A percentile compares a stretch with the other conserved stretches of the same genome.
Conservation (phyloP, 2,888 invertebrate genomes). For the Cheilosia variabilis region DNA sequence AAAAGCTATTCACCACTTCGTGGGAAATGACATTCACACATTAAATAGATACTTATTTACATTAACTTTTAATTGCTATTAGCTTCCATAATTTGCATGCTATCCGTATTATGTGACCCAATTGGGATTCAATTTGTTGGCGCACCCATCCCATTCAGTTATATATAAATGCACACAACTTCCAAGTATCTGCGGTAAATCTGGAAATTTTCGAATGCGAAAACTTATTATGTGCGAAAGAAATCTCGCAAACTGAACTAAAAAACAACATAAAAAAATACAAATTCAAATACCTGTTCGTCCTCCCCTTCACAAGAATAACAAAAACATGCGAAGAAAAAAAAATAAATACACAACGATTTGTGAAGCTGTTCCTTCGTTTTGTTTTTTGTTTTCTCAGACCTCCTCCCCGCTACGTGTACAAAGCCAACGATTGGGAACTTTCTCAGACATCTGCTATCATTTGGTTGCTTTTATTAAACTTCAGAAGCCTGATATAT, state of each 20-base stretch:
- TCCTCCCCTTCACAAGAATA: background rate
- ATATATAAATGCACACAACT: background rate
- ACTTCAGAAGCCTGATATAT: slow-evolving; percentile 42
- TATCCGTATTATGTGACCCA: too few relatives aligned
- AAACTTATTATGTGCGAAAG: slow-evolving; percentile 36
- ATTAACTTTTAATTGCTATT: too few relatives aligned
- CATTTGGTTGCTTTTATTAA: slow-evolving; percentile 48
- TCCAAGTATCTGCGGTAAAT: background rate
- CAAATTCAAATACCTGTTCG: background rate
- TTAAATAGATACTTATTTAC: too few relatives aligned
- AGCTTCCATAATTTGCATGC: too few relatives aligned
- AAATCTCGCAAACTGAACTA: slow-evolving; percentile 10
- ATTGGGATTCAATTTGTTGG: too few relatives aligned
- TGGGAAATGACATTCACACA: too few relatives aligned
- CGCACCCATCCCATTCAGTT: too few relatives aligned
- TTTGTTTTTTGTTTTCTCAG: slow-evolving; percentile 1
- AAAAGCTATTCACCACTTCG: too few relatives aligned
- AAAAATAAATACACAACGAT: slow-evolving; percentile 7
- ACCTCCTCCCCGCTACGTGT: background rate
- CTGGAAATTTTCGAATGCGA: slow-evolving; percentile 52
- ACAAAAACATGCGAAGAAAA: background rate
- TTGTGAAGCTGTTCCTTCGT: background rate
- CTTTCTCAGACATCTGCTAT: slow-evolving; percentile 56
- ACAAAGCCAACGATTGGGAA: slow-evolving; percentile 29
- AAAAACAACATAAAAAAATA: background rate